phyloP scores from a whole-genome alignment of 2,797 vertebrate species.

The Okamejei kenojei region DNA sequence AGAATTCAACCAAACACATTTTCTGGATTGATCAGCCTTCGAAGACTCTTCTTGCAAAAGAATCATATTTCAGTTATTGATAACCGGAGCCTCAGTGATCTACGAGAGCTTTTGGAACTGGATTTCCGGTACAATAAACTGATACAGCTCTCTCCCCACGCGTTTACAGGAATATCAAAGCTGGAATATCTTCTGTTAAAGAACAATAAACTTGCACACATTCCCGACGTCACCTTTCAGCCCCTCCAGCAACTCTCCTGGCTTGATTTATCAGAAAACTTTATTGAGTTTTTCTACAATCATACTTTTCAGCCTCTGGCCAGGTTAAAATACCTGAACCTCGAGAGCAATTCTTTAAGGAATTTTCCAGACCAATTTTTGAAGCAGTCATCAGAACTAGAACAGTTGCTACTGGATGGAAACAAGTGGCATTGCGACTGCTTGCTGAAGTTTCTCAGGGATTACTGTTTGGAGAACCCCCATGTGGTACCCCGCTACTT shows the following conservation, averaged over 20 bases:
- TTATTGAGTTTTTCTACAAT: conserved; percentile 59
- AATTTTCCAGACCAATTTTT: conserved; percentile 53
- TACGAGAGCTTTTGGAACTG: conserved; percentile 73
- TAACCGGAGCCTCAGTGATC: conserved; percentile 69
- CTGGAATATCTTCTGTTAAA: conserved; percentile 84
- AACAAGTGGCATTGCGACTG: conserved; percentile 90
- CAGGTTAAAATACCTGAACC: conserved; percentile 72
- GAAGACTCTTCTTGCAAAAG: conserved; percentile 79
- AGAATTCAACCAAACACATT: conserved; percentile 69
- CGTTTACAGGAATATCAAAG: conserved; percentile 73
- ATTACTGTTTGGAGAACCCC: conserved; percentile 67
- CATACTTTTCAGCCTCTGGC: conserved; percentile 59
- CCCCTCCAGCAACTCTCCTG: conserved; percentile 63
- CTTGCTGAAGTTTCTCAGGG: conserved; percentile 62
- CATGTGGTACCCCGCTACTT: conserved; percentile 69
- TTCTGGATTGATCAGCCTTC: conserved; percentile 69
- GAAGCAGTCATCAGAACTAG: conserved; percentile 59
- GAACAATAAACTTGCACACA: conserved; percentile 66
- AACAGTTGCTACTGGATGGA: conserved; percentile 81
- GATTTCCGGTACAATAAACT: conserved; percentile 81
- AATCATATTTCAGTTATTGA: conserved; percentile 73
- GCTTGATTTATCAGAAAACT: conserved; percentile 71
- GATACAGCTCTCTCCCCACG: conserved; percentile 58
- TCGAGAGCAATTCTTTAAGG: conserved; percentile 71
- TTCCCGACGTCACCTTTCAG: conserved; percentile 57